A percentile compares a stretch with the other conserved stretches of the same genome.
Conservation (phyloP, 2,797 vertebrate species). For the Labeo calbasu region DNA sequence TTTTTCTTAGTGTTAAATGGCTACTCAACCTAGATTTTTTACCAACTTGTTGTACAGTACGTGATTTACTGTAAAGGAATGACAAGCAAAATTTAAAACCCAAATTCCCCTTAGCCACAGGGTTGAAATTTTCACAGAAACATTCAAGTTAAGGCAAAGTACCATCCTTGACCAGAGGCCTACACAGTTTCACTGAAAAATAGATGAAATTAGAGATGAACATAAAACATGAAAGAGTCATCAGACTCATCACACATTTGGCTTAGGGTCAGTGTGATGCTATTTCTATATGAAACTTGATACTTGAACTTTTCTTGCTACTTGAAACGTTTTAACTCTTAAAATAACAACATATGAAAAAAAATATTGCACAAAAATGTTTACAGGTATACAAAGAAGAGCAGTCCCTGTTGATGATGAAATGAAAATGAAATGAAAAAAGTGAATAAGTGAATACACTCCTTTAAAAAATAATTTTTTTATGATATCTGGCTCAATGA, state of each 20-base stretch:
- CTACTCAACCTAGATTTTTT: not conserved
- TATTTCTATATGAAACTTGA: not conserved
- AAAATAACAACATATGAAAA: too few relatives aligned
- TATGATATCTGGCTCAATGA: not conserved
- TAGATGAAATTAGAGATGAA: constrained; percentile 24
- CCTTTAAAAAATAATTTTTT: not conserved
- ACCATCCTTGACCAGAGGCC: constrained; percentile 7
- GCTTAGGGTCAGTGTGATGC: not conserved
- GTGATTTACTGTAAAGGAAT: constrained; percentile 38
- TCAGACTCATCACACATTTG: constrained; percentile 9
- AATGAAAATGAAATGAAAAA: too few relatives aligned
- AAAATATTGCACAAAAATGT: not conserved
- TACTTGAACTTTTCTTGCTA: not conserved
- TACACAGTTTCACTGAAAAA: constrained; percentile 17
- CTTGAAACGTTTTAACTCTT: not conserved
- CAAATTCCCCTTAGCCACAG: constrained; percentile 42
- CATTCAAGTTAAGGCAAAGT: constrained; percentile 53
- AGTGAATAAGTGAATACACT: not conserved
- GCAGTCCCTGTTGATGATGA: not conserved
- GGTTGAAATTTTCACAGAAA: constrained; percentile 33
- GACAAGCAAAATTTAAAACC: constrained; percentile 33
- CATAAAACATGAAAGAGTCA: constrained; percentile 4
- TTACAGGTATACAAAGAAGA: not conserved
- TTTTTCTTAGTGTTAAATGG: not conserved
- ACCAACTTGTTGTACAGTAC: not conserved